Conservation (phyloP, 2,888 invertebrate species). For the Plebejus anna region DNA sequence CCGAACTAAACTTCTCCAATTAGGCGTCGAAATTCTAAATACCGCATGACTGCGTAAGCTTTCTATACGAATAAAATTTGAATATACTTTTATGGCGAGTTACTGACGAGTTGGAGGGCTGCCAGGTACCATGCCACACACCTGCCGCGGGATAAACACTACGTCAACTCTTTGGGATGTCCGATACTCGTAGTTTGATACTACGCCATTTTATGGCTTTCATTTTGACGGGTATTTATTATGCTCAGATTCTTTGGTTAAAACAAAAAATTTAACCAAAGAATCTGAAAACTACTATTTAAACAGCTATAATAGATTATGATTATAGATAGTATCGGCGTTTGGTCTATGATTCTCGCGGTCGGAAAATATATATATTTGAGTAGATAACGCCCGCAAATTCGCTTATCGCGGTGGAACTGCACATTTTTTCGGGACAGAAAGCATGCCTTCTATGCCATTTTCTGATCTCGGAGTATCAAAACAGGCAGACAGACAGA, state of each 20-base stretch:
- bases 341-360: too few species aligned
- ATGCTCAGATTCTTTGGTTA: background rate
- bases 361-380: too few species aligned
- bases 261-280: too few species aligned
- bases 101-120: constrained; percentile 32
- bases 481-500: too few species aligned
- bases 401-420: too few species aligned
- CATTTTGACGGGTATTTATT: background rate
- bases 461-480: too few species aligned
- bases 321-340: too few species aligned
- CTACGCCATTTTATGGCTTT: background rate
- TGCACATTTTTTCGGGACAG: too few species aligned
- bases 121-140: constrained; percentile 27
- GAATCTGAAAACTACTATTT: too few species aligned
- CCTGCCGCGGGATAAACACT: constrained; percentile 4
- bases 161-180: constrained; percentile 11
- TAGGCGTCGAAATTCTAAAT: constrained; percentile 4
- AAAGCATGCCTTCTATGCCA: too few species aligned
- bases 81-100: constrained; percentile 22
- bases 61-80: constrained; percentile 21
- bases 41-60: constrained; percentile 7
- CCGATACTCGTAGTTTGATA: background rate
- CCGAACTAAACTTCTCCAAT: constrained; percentile 8
- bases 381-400: too few species aligned
- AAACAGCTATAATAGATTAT: too few species aligned